A percentile compares a stretch with the other conserved stretches of the same genome.
phyloP scores from a whole-genome alignment of 2,113 vertebrate species.

The Brachirus orientalis region DNA sequence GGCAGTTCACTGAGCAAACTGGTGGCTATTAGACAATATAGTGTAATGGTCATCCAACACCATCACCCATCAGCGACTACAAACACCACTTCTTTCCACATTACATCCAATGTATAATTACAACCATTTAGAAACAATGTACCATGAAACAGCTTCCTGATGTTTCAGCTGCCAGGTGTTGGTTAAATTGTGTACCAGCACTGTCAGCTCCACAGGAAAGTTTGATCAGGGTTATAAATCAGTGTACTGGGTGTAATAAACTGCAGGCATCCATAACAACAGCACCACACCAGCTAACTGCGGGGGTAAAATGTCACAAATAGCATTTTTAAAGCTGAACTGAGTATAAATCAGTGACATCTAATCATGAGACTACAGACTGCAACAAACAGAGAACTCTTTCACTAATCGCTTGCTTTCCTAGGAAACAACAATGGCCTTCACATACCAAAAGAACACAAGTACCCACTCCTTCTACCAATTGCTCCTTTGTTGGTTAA shows the following conservation, averaged over 20 bases:
- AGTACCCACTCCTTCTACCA: no score
- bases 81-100: constrained; percentile 38
- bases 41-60: constrained; percentile 44
- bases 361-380: no score
- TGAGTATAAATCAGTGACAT: no score
- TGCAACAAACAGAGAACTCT: no score
- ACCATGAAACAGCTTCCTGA: constrained; percentile 4
- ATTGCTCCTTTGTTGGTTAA: no score
- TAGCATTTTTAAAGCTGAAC: no score
- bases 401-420: no score
- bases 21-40: constrained; percentile 52
- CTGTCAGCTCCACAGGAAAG: neutral
- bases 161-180: neutral
- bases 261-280: neutral
- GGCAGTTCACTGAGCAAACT: constrained; percentile 56
- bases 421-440: no score
- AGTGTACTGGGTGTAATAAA: neutral
- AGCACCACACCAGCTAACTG: neutral
- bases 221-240: neutral
- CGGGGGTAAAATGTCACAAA: no score
- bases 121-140: constrained; percentile 36
- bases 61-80: constrained; percentile 21
- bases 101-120: constrained; percentile 23
- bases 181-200: neutral
- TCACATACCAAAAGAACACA: no score